phyloP scores from a whole-genome alignment of 2,888 invertebrate species.

The Melangyna quadrimaculata region DNA sequence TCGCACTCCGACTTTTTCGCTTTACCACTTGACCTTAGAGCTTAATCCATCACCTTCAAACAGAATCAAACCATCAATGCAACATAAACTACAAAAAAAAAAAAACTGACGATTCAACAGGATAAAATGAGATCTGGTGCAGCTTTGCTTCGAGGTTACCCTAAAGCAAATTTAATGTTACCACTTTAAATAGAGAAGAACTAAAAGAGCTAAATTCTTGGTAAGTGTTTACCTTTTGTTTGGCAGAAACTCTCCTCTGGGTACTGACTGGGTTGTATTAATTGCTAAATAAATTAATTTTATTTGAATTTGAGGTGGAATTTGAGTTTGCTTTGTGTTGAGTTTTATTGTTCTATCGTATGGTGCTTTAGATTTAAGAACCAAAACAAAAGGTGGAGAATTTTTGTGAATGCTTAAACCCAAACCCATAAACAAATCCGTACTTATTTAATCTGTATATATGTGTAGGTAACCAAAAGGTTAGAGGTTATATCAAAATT shows the following conservation, averaged over 20 bases:
- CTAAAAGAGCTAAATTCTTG: slow-evolving; percentile 8
- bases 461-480: neutral
- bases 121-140: neutral
- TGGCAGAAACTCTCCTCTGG: neutral
- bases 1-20: too few species aligned
- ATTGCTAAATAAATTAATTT: slow-evolving; percentile 69
- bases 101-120: neutral
- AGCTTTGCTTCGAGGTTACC: slow-evolving; percentile 21
- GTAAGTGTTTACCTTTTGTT: slow-evolving; percentile 14
- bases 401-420: neutral
- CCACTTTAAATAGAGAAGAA: neutral
- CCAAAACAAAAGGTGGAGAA: neutral
- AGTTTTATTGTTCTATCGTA: slow-evolving; percentile 17
- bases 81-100: neutral
- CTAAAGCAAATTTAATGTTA: slow-evolving; percentile 43
- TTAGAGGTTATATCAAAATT: slow-evolving; percentile 29
- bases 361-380: neutral
- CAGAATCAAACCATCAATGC: neutral
- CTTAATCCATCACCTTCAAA: neutral
- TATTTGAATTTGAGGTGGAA: slow-evolving; percentile 56
- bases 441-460: too few species aligned
- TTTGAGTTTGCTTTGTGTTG: slow-evolving; percentile 31
- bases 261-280: slow-evolving; percentile 13
- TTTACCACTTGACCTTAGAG: too few species aligned
- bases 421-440: neutral